Conservation (phyloP, 2,113 vertebrate genomes). For the Ciconia stormi region DNA sequence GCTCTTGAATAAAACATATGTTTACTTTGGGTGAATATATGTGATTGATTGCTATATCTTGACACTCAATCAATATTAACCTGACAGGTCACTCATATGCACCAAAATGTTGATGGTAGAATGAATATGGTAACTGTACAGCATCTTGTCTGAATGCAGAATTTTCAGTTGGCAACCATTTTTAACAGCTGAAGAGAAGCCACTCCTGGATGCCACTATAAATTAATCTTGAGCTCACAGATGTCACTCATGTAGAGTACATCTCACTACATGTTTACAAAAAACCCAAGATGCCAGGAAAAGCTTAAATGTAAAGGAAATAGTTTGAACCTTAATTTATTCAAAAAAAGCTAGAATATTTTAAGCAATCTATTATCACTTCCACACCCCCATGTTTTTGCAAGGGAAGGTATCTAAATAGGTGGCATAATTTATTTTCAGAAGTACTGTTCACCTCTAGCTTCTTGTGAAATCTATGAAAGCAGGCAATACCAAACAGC, state of each 20-base stretch:
- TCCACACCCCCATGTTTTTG: not conserved
- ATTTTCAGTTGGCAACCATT: not conserved
- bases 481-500: not conserved
- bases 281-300: not conserved
- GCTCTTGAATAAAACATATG: not conserved
- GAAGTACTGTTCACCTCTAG: not conserved
- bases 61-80: not conserved
- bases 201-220: not conserved
- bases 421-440: not conserved
- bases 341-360: not conserved
- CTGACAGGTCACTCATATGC: not conserved
- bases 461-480: not conserved
- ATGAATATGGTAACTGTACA: not conserved
- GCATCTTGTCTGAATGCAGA: not conserved
- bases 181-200: not conserved
- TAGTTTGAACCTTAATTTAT: not conserved
- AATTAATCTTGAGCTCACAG: not conserved
- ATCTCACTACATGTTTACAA: not conserved
- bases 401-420: not conserved
- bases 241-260: not conserved
- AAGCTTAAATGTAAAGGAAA: not conserved
- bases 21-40: not conserved
- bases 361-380: not conserved
- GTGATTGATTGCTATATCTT: not conserved
- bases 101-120: not conserved